These are phyloP conservation scores for Ptychodera flava DNA, from an alignment of 35 echinoderm and acorn worm species.

Conservation along the genomic window DNA sequence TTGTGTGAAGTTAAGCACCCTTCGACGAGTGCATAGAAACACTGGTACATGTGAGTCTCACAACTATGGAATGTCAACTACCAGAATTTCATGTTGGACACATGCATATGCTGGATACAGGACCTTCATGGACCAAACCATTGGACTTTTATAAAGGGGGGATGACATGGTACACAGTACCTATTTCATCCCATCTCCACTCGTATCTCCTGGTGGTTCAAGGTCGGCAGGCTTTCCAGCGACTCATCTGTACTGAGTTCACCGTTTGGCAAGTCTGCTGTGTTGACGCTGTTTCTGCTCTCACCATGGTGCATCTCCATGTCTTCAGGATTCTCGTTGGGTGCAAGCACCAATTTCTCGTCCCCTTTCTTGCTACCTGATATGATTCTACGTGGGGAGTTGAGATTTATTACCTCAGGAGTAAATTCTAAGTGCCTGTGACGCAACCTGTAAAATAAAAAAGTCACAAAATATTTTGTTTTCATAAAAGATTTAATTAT, in stretches of 20 bases:
- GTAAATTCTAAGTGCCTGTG: neutral
- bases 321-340: neutral
- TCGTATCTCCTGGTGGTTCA: neutral
- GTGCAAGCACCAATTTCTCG: neutral
- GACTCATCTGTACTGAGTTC: neutral
- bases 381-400: neutral
- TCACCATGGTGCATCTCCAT: neutral
- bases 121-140: too few species aligned
- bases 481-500: too few species aligned
- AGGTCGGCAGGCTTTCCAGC: neutral
- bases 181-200: neutral
- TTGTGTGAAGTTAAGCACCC: too few species aligned
- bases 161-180: too few species aligned
- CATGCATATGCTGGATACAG: too few species aligned
- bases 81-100: too few species aligned
- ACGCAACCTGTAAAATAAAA: neutral
- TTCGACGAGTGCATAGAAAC: too few species aligned
- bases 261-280: neutral
- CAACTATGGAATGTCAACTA: too few species aligned
- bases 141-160: too few species aligned
- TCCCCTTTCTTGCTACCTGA: neutral
- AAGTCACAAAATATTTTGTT: too few species aligned
- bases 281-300: neutral
- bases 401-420: neutral
- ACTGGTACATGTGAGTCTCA: too few species aligned